Evolutionary conservation across 2,797 vertebrate species (phyloP).

Genomic region (Galago senegalensis): DNA sequence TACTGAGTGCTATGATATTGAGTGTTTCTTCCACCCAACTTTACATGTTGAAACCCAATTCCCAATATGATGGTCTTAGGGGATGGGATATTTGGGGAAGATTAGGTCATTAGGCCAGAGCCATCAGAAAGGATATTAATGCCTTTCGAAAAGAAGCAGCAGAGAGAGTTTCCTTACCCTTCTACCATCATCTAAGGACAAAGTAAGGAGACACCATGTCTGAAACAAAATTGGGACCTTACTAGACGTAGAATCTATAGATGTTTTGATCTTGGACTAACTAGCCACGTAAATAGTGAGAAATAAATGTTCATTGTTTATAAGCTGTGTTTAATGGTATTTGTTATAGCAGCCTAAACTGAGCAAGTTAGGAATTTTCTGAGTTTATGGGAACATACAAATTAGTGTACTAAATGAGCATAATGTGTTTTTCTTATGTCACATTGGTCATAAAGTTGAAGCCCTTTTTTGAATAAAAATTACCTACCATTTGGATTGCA

Average conservation of each 20-base stretch:
- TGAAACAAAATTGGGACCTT: not conserved
- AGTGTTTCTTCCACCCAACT: not conserved
- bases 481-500: not conserved
- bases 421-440: not conserved
- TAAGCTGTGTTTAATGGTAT: not conserved
- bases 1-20: not conserved
- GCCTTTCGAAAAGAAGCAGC: not conserved
- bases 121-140: not conserved
- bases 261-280: not conserved
- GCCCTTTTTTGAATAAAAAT: not conserved
- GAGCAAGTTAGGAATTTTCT: not conserved
- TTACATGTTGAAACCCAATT: not conserved
- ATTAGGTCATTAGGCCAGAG: not conserved
- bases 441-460: not conserved
- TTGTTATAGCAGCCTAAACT: not conserved
- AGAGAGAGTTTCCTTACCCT: not conserved
- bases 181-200: not conserved
- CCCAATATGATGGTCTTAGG: not conserved
- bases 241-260: not conserved
- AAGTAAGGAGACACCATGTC: not conserved
- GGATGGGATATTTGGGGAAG: not conserved
- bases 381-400: not conserved
- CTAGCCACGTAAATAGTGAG: not conserved
- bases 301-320: not conserved
- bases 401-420: not conserved